Percentiles rank a stretch among this genome's conserved stretches.
These are phyloP conservation scores for Gadus chalcogrammus DNA, from an alignment of 2,113 vertebrate genomes.

Conservation along the genomic window DNA sequence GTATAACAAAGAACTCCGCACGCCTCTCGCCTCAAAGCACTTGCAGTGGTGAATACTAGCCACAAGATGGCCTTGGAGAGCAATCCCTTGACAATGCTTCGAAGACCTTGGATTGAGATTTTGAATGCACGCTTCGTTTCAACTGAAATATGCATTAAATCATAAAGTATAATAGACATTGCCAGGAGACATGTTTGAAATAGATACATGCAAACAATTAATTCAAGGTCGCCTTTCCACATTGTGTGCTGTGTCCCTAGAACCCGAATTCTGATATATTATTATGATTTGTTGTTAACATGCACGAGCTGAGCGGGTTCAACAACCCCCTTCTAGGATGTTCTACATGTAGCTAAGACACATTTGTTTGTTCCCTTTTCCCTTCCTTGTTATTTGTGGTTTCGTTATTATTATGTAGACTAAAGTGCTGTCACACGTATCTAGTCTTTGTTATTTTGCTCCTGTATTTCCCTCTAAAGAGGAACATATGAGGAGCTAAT, in stretches of 20 bases:
- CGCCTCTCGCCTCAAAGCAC: neutral
- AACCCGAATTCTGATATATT: constrained; percentile 8
- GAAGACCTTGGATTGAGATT: constrained; percentile 15
- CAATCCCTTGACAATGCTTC: constrained; percentile 9
- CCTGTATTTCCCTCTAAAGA: too few species aligned
- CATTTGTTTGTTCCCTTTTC: too few species aligned
- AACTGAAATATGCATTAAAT: constrained; percentile 40
- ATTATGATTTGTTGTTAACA: constrained; percentile 27
- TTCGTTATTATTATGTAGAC: too few species aligned
- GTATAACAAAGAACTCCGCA: too few species aligned
- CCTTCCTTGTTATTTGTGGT: too few species aligned
- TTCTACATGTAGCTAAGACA: constrained; percentile 5
- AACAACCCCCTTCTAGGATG: constrained; percentile 40
- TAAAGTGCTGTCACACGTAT: too few species aligned
- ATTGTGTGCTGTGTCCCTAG: neutral
- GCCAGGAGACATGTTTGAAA: constrained; percentile 19
- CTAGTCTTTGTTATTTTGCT: too few species aligned
- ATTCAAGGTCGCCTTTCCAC: constrained; percentile 28
- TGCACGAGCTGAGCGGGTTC: constrained; percentile 1
- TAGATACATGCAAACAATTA: constrained; percentile 27
- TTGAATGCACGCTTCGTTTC: constrained; percentile 17
- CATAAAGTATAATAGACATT: constrained; percentile 13
- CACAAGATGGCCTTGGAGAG: constrained; percentile 18
- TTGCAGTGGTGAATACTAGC: constrained; percentile 15
- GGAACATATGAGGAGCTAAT: too few species aligned